These are phyloP conservation scores for Cryptus armator DNA, from an alignment of 2,888 invertebrate genomes.

Conservation along the genomic window DNA sequence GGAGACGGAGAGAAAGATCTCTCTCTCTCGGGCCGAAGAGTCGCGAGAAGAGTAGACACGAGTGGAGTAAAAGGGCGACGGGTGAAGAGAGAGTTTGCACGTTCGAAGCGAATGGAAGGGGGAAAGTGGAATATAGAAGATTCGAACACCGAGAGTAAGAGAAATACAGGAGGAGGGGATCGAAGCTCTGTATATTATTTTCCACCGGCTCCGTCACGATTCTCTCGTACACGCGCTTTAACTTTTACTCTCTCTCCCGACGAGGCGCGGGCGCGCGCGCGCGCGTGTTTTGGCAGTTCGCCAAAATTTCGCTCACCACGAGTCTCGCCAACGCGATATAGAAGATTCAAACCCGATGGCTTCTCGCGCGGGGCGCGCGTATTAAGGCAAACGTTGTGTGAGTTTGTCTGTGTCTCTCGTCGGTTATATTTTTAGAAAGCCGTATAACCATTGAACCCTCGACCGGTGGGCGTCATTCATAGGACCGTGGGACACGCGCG, in stretches of 20 bases:
- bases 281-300: slow-evolving; percentile 59
- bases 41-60: not conserved
- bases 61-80: slow-evolving; percentile 35
- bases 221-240: slow-evolving; percentile 55
- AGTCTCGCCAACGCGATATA: not conserved
- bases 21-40: slow-evolving; percentile 9
- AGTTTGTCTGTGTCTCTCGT: slow-evolving; percentile 30
- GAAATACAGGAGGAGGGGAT: slow-evolving; percentile 39
- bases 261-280: slow-evolving; percentile 36
- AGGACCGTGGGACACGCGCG: slow-evolving; percentile 53
- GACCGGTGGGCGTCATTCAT: slow-evolving; percentile 72
- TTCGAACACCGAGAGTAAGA: slow-evolving; percentile 15
- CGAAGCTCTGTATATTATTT: not conserved
- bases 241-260: slow-evolving; percentile 63
- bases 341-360: slow-evolving; percentile 7
- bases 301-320: slow-evolving; percentile 61
- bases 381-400: not conserved
- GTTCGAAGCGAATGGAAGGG: slow-evolving; percentile 48
- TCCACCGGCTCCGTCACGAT: slow-evolving; percentile 15
- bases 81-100: not conserved
- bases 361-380: not conserved
- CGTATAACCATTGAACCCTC: slow-evolving; percentile 69
- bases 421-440: slow-evolving; percentile 70
- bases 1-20: slow-evolving; percentile 68
- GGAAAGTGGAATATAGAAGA: slow-evolving; percentile 56